These are phyloP conservation scores for Amphibalanus amphitrite DNA, from an alignment of 1,140 invertebrate species.

Conservation along the genomic window DNA sequence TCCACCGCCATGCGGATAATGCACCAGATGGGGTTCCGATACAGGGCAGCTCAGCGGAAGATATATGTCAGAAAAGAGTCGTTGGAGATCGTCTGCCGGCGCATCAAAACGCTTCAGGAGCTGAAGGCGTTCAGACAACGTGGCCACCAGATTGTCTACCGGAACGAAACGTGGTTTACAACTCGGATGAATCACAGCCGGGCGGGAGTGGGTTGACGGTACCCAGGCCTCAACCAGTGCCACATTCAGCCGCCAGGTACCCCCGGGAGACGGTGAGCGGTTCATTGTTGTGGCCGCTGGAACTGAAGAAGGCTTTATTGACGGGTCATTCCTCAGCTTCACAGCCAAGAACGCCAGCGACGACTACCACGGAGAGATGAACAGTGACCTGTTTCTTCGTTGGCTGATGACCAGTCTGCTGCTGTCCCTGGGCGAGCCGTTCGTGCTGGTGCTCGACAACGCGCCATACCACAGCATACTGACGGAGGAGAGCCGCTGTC, in stretches of 20 bases:
- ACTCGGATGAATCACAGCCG: neutral
- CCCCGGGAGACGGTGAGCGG: neutral
- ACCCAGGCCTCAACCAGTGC: constrained; percentile 6
- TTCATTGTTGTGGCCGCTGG: constrained; percentile 4
- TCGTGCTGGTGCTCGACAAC: constrained; percentile 8
- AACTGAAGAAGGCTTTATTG: constrained; percentile 5
- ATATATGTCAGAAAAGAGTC: constrained; percentile 8
- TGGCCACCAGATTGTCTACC: constrained; percentile 4
- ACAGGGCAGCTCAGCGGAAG: constrained; percentile 7
- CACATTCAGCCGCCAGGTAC: constrained; percentile 4
- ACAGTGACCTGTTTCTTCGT: too few species aligned
- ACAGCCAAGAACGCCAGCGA: neutral
- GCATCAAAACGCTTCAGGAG: constrained; percentile 1
- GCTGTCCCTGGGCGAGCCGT: constrained; percentile 8
- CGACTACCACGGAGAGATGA: constrained; percentile 7
- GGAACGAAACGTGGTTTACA: constrained; percentile 7
- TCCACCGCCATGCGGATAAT: too few species aligned
- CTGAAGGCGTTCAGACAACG: neutral
- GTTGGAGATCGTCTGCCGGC: constrained; percentile 5
- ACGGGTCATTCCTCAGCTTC: neutral
- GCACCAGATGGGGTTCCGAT: neutral
- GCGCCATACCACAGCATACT: constrained; percentile 7
- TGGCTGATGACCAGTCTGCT: neutral
- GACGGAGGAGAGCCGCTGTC: constrained; percentile 8
- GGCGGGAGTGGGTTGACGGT: constrained; percentile 9